These are phyloP conservation scores for Conus betulinus DNA, from an alignment of 1,140 invertebrate genomes.

Conservation along the genomic window DNA sequence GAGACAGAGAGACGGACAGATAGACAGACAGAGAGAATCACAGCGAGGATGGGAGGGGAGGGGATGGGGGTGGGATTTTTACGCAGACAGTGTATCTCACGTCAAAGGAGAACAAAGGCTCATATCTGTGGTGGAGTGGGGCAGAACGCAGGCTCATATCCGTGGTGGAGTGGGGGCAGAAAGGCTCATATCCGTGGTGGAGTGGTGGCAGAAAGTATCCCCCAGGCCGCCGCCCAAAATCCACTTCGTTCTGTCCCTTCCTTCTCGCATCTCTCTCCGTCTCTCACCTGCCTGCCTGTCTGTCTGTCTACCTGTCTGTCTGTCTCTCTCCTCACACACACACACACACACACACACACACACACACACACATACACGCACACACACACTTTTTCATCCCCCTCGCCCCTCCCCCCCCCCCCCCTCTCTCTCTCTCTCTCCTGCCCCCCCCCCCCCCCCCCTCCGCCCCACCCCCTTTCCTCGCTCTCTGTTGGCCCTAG, in stretches of 20 bases:
- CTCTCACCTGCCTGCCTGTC: too few relatives aligned
- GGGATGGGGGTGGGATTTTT: not conserved
- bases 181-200: too few relatives aligned
- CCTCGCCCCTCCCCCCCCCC: not conserved
- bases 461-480: not conserved
- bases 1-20: not conserved
- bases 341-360: slow-evolving; percentile 7
- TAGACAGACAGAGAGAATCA: not conserved
- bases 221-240: too few relatives aligned
- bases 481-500: not conserved
- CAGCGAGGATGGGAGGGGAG: not conserved
- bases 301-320: not conserved
- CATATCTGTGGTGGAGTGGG: too few relatives aligned
- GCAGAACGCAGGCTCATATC: not conserved
- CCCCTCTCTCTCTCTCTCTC: not conserved
- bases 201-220: not conserved
- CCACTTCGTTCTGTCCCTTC: too few relatives aligned
- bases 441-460: not conserved
- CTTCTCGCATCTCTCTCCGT: too few relatives aligned
- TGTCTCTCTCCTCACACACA: not conserved
- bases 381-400: not conserved
- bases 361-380: slow-evolving; percentile 2
- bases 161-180: not conserved
- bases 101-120: too few relatives aligned
- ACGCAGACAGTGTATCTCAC: too few relatives aligned